Percentiles rank a stretch among this genome's conserved stretches.
Conservation (phyloP, 2,888 invertebrate genomes). For the Erebia palarica region DNA sequence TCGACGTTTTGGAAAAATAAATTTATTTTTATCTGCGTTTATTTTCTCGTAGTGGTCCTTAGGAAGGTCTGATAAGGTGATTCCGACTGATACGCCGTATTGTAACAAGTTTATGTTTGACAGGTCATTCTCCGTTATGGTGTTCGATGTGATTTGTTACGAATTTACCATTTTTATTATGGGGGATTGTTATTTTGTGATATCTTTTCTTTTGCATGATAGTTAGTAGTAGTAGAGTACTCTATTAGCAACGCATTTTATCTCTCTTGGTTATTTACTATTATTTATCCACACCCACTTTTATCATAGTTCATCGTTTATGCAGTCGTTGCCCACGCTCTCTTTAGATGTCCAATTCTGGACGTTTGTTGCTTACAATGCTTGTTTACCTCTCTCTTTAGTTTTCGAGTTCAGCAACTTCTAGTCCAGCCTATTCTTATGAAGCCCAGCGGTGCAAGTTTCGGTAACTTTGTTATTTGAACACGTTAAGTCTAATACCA, state of each 20-base stretch:
- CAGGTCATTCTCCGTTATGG: conserved; percentile 52
- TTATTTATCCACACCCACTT: too few relatives aligned
- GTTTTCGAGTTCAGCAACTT: too few relatives aligned
- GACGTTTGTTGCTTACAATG: too few relatives aligned
- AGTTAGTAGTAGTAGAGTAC: background rate
- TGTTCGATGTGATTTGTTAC: conserved; percentile 42
- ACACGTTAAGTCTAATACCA: too few relatives aligned
- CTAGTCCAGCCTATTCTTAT: too few relatives aligned
- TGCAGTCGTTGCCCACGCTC: too few relatives aligned
- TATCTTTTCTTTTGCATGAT: conserved; percentile 4
- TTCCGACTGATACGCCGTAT: conserved; percentile 58
- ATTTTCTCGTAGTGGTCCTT: conserved; percentile 60
- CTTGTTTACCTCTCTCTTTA: too few relatives aligned
- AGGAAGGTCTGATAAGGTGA: conserved; percentile 64
- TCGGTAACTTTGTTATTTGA: too few relatives aligned
- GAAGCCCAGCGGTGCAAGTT: too few relatives aligned
- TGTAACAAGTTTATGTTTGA: conserved; percentile 56
- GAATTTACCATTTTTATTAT: conserved; percentile 45
- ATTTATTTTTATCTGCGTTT: conserved; percentile 77
- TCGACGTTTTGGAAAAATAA: conserved; percentile 74
- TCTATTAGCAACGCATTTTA: background rate
- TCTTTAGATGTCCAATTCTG: too few relatives aligned
- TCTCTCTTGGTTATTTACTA: background rate
- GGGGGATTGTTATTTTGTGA: conserved; percentile 31
- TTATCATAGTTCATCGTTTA: too few relatives aligned